Evolutionary conservation across 2,797 vertebrate species (phyloP).

Genomic region (Chelon auratus): DNA sequence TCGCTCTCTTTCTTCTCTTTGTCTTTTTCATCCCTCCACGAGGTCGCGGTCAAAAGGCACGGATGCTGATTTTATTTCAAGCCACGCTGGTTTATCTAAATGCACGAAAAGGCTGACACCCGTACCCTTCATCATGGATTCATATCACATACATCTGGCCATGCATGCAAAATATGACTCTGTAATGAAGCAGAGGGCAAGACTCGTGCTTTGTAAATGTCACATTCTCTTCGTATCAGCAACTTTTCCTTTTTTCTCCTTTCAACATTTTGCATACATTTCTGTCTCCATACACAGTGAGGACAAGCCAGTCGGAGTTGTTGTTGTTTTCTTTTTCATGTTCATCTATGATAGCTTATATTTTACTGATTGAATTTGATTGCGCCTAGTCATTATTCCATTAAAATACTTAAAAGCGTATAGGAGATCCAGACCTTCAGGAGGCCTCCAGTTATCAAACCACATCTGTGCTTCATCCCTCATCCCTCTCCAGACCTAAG

Average conservation of each 20-base stretch:
- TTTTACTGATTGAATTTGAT: conserved; percentile 28
- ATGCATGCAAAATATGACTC: conserved; percentile 63
- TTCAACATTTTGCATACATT: conserved; percentile 15
- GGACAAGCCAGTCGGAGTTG: background rate
- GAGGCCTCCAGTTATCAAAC: conserved; percentile 14
- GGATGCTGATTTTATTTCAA: conserved; percentile 48
- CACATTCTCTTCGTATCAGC: conserved; percentile 58
- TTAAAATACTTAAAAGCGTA: conserved; percentile 27
- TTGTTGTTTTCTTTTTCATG: conserved; percentile 2
- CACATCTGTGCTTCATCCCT: conserved; percentile 25
- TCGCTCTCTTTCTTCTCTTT: conserved; percentile 21
- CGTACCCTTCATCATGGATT: conserved; percentile 53
- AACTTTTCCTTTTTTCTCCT: conserved; percentile 7
- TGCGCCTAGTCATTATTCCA: conserved; percentile 5
- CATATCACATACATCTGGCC: conserved; percentile 43
- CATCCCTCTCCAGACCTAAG: conserved; percentile 15
- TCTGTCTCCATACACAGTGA: conserved; percentile 1
- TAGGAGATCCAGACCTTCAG: conserved; percentile 3
- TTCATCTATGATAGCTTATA: background rate
- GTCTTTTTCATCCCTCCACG: conserved; percentile 13
- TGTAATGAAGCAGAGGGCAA: conserved; percentile 60
- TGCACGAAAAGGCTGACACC: conserved; percentile 42
- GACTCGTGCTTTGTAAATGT: conserved; percentile 60
- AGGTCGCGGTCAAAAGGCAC: conserved; percentile 26
- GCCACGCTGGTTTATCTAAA: conserved; percentile 35